Conservation (phyloP, 1,140 invertebrate species). For the Meteorus sp. region DNA sequence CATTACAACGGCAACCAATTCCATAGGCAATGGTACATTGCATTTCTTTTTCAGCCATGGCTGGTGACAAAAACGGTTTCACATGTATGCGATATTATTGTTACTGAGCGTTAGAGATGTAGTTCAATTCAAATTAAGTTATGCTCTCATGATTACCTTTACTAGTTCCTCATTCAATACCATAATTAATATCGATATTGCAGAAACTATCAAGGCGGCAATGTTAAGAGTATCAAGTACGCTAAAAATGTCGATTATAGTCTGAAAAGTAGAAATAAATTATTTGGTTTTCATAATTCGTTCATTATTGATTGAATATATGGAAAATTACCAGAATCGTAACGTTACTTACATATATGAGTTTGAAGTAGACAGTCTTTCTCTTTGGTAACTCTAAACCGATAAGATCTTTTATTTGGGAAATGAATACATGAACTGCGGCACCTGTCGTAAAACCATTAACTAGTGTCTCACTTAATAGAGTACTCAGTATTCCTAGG, state of each 20-base stretch:
- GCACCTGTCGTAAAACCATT: conserved; percentile 88
- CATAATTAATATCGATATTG: conserved; percentile 71
- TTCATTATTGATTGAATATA: no score
- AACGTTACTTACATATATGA: conserved; percentile 69
- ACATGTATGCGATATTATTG: neutral
- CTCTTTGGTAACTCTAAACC: conserved; percentile 72
- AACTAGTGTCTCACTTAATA: conserved; percentile 89
- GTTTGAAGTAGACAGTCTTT: conserved; percentile 62
- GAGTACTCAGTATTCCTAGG: conserved; percentile 80
- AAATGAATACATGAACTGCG: conserved; percentile 85
- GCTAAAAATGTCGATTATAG: conserved; percentile 66
- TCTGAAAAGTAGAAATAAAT: conserved; percentile 62
- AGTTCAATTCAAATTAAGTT: conserved; percentile 15
- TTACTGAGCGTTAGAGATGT: neutral
- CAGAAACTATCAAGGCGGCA: conserved; percentile 70
- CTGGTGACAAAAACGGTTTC: conserved; percentile 55
- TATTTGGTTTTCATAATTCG: conserved; percentile 1
- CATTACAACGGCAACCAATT: conserved; percentile 79
- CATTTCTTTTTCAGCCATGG: conserved; percentile 74
- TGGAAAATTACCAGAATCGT: no score
- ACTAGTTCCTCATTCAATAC: conserved; percentile 77
- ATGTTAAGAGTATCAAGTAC: conserved; percentile 67
- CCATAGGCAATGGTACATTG: conserved; percentile 81
- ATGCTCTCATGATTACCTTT: conserved; percentile 62
- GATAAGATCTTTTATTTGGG: conserved; percentile 87